Evolutionary conservation across 1,140 invertebrate genomes (phyloP).

Genomic region (Pogonomyrmex barbatus): DNA sequence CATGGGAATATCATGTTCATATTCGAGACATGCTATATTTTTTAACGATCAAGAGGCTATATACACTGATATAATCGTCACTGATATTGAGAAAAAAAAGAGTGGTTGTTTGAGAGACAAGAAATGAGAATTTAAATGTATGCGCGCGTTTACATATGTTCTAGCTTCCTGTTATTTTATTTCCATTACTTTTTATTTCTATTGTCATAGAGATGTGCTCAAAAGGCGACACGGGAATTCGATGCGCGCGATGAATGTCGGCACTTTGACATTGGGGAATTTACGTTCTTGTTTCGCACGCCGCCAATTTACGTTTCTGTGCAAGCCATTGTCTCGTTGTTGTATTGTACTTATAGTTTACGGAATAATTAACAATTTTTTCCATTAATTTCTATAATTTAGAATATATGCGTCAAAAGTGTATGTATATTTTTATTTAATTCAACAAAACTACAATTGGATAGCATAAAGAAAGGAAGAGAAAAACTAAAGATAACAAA

Average conservation of each 20-base stretch:
- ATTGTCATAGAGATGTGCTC: slow-evolving; percentile 5
- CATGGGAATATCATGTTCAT: slow-evolving; percentile 25
- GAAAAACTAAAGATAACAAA: not conserved
- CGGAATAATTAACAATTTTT: slow-evolving; percentile 27
- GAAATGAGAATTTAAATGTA: not conserved
- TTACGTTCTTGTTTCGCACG: slow-evolving; percentile 35
- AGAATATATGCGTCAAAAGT: too few species aligned
- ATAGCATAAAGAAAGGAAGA: too few species aligned
- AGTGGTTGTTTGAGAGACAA: not conserved
- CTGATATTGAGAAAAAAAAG: not conserved
- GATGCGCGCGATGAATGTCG: slow-evolving; percentile 25
- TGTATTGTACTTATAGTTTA: not conserved
- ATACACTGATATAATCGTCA: not conserved
- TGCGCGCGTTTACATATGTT: not conserved
- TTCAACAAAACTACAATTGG: not conserved
- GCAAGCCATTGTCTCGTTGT: slow-evolving; percentile 1
- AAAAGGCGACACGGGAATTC: slow-evolving; percentile 35
- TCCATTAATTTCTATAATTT: not conserved
- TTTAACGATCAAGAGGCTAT: slow-evolving; percentile 13
- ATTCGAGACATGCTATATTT: slow-evolving; percentile 22
- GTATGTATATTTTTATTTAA: not conserved
- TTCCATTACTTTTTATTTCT: slow-evolving; percentile 42
- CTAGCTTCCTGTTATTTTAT: not conserved
- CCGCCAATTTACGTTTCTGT: slow-evolving; percentile 18
- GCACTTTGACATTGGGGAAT: not conserved